Evolutionary conservation across 2,888 invertebrate species (phyloP), one percentile per base, ranked within the genome.

Genomic region (Electrophaes corylata): DNA sequence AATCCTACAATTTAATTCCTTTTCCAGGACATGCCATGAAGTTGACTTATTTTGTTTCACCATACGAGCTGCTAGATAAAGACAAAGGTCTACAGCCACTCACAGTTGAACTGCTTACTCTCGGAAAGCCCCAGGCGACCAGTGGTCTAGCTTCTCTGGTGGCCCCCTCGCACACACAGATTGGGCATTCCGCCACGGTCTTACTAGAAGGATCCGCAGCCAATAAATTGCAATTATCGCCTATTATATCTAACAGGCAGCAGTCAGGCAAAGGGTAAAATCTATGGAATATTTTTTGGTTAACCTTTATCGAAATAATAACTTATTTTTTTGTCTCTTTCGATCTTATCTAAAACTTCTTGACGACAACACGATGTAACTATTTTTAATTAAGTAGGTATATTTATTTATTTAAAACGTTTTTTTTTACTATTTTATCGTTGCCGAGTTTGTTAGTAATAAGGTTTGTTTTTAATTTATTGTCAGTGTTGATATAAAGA

Each of bases 1-100:
- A 35, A 14, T 2, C 14, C 4, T 12, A 3, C 14, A 12, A n/a
- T 49, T 47, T 18, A 39, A 31, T 18, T n/a, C 55, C 5, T 35
- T 56, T 75, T 75, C 31, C 84, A 96, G 96, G 97, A 57, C 97
- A 98, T 79, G 96, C 98, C 0, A 96, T 98, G 96, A 96, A 96
- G 74, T 89, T 99, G 23, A 98, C 97, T 0, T 99, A 98, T 84
- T 98, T 98, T 83, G 96, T 98, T 3, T 96, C 97, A 0, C 98
- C 98, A 0, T 98, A 98, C 78, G 98, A 98, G 81, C 92, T 98
- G 46, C 91, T 98, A 70, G 96, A 97, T 79, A 93, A 94, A 71
- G 95, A 96, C 60, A 95, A 95, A 71, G 94, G 94, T 4, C 93
- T 96, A 39, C 94, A 95, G 72, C 94, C 95, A 8, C 92, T 98